Evolutionary conservation across 2,113 vertebrate genomes (phyloP).

Genomic region (Erpornis zantholeuca): DNA sequence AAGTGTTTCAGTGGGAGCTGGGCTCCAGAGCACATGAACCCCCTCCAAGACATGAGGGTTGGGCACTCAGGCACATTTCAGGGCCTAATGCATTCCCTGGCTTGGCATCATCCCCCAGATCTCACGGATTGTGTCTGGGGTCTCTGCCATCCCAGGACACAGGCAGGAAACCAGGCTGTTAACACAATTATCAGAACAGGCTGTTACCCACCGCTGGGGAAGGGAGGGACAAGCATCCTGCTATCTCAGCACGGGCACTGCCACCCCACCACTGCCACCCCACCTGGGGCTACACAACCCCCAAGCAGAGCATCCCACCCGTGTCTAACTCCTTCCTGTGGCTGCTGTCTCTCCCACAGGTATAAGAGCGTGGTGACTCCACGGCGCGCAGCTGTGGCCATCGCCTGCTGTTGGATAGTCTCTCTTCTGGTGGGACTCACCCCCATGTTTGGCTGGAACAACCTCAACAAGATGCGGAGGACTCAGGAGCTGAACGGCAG

Average conservation of each 20-base stretch:
- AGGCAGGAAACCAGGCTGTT: not conserved
- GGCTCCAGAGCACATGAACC: not conserved
- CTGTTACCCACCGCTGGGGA: not conserved
- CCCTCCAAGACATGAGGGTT: not conserved
- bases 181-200: not conserved
- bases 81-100: not conserved
- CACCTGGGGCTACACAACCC: not conserved
- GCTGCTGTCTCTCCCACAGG: slow-evolving; percentile 64
- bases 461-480: slow-evolving; percentile 70
- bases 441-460: slow-evolving; percentile 95
- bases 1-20: not conserved
- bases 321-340: not conserved
- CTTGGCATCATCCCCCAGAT: not conserved
- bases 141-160: not conserved
- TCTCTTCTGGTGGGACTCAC: slow-evolving; percentile 89
- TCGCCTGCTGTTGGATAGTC: slow-evolving; percentile 88
- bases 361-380: slow-evolving; percentile 91
- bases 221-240: not conserved
- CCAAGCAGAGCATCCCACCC: not conserved
- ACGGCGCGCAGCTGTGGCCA: slow-evolving; percentile 81
- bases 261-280: not conserved
- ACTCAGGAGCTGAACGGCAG: slow-evolving; percentile 67
- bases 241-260: not conserved
- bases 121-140: not conserved
- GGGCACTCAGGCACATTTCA: rapidly evolving